Percentiles rank a stretch among this genome's conserved stretches.
phyloP scores from a whole-genome alignment of 2,113 vertebrate genomes.

The Columbina picui region DNA sequence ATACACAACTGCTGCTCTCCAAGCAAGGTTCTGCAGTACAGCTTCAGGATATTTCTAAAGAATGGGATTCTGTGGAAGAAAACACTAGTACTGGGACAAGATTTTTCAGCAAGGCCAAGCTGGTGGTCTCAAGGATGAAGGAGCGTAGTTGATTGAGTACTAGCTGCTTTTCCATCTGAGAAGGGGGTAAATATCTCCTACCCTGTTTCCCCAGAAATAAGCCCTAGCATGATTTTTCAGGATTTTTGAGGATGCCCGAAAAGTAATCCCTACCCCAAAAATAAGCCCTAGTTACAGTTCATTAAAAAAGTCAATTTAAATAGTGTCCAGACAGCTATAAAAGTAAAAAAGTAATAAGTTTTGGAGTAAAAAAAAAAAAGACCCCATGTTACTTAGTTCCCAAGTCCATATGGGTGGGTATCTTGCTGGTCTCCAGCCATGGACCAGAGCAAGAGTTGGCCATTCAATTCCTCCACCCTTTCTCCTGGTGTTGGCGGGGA shows the following conservation, averaged over 20 bases:
- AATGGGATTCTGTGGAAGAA: background rate
- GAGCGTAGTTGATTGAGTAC: background rate
- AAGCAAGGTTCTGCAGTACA: background rate
- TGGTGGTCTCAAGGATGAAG: background rate
- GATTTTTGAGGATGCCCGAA: too few species aligned
- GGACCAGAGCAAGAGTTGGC: background rate
- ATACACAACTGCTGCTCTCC: background rate
- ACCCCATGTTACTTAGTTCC: background rate
- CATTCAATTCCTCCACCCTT: too few species aligned
- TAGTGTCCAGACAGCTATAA: too few species aligned
- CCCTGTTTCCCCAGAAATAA: too few species aligned
- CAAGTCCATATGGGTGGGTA: rapidly evolving
- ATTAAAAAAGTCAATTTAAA: too few species aligned
- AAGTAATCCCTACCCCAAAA: too few species aligned
- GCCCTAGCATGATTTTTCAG: too few species aligned
- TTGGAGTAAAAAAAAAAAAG: too few species aligned
- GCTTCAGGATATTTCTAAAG: background rate
- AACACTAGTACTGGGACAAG: background rate
- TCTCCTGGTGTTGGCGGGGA: background rate
- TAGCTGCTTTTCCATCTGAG: rapidly evolving
- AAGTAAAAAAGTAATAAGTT: too few species aligned
- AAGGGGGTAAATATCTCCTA: background rate
- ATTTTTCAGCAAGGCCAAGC: background rate
- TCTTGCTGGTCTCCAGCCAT: background rate
- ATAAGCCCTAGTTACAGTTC: too few species aligned